phyloP scores from a whole-genome alignment of 2,113 vertebrate genomes.

The Corythornis vintsioides region DNA sequence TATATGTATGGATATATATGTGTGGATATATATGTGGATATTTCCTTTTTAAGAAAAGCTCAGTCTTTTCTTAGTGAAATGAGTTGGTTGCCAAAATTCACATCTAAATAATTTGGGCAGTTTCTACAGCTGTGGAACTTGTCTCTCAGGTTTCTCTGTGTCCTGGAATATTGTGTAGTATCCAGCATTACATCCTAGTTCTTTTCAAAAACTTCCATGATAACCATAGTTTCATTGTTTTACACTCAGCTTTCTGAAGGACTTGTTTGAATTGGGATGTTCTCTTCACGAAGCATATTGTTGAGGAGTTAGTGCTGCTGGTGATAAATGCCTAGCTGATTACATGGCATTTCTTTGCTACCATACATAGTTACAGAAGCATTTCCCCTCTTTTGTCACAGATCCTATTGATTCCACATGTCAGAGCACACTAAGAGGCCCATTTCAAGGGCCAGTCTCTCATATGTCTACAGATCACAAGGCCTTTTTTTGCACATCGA shows the following conservation, averaged over 20 bases:
- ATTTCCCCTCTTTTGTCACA: not conserved
- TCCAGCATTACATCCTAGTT: not conserved
- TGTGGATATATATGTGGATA: too few species aligned
- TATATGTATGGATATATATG: not conserved
- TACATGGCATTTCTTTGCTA: not conserved
- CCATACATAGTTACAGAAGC: not conserved
- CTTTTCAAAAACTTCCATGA: not conserved
- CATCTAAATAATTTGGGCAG: not conserved
- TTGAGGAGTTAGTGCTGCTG: not conserved
- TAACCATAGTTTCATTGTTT: not conserved
- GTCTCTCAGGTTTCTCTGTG: not conserved
- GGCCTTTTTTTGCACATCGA: not conserved
- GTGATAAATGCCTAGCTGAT: not conserved
- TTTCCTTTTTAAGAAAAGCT: not conserved
- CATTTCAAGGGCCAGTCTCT: not conserved
- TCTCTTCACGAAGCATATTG: not conserved
- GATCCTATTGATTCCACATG: not conserved
- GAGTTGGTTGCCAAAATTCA: not conserved
- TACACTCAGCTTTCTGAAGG: not conserved
- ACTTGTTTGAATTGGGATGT: not conserved
- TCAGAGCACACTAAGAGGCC: not conserved
- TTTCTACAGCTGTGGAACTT: not conserved
- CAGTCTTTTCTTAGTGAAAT: not conserved
- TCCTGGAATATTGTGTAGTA: not conserved
- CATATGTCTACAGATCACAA: not conserved